Evolutionary conservation across 2,888 invertebrate genomes (phyloP).

Genomic region (Nomada fabriciana): DNA sequence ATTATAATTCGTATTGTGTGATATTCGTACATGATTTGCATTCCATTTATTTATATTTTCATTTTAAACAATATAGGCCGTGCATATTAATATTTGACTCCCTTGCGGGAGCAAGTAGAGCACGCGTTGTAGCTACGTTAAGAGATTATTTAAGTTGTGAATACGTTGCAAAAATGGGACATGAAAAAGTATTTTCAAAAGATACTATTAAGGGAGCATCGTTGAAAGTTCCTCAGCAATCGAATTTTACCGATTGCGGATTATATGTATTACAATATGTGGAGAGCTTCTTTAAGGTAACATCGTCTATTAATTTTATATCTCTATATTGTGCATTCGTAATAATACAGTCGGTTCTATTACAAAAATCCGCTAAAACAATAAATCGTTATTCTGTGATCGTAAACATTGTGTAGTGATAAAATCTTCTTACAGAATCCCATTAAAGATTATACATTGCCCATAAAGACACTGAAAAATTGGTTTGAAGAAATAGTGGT

Average conservation of each 20-base stretch:
- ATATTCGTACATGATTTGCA: neutral
- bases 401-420: neutral
- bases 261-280: conserved; percentile 97
- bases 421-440: conserved; percentile 88
- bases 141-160: conserved; percentile 96
- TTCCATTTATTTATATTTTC: conserved; percentile 2
- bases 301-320: neutral
- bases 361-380: no score
- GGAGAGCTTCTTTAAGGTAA: conserved; percentile 96
- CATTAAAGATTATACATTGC: conserved; percentile 91
- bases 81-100: conserved; percentile 98
- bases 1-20: neutral
- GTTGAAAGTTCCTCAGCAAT: conserved; percentile 98
- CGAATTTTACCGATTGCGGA: conserved; percentile 98
- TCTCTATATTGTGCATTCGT: neutral
- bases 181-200: conserved; percentile 90
- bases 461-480: conserved; percentile 91
- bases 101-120: conserved; percentile 91
- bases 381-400: no score
- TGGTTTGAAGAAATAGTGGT: conserved; percentile 96
- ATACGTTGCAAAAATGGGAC: conserved; percentile 90
- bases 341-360: neutral
- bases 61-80: conserved; percentile 87
- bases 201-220: conserved; percentile 94
- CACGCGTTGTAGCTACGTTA: conserved; percentile 94